phyloP scores from a whole-genome alignment of 2,113 vertebrate genomes.

The Tachysurus fulvidraco region DNA sequence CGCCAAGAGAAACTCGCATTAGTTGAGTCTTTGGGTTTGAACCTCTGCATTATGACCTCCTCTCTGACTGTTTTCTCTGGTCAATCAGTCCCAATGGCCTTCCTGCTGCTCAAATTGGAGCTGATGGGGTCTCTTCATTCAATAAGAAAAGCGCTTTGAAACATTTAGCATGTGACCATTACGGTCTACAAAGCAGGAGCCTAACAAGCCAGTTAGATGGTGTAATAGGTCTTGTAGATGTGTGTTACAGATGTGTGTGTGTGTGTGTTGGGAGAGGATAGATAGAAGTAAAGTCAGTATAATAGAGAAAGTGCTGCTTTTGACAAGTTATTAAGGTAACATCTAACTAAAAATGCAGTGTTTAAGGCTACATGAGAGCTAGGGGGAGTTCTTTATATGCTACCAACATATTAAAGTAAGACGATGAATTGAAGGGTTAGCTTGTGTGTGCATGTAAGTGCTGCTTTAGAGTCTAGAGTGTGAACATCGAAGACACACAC shows the following conservation, averaged over 20 bases:
- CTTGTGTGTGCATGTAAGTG: neutral
- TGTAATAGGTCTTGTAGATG: constrained; percentile 56
- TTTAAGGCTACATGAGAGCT: too few species aligned
- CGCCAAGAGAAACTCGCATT: constrained; percentile 47
- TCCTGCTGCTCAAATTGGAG: constrained; percentile 65
- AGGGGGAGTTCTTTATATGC: neutral
- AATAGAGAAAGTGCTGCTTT: neutral
- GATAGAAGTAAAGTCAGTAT: neutral
- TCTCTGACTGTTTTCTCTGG: constrained; percentile 60
- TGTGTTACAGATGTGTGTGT: constrained; percentile 28
- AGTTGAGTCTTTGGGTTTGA: constrained; percentile 51
- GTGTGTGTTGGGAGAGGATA: neutral
- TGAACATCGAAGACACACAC: constrained; percentile 35
- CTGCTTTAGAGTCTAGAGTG: constrained; percentile 20
- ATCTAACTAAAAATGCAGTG: neutral
- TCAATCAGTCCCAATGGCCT: constrained; percentile 61
- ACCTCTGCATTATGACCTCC: constrained; percentile 54
- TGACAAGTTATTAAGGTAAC: neutral
- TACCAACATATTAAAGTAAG: neutral
- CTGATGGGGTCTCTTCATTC: constrained; percentile 61
- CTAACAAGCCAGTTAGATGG: constrained; percentile 47
- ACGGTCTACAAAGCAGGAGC: constrained; percentile 28
- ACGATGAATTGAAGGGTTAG: neutral
- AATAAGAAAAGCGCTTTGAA: constrained; percentile 51
- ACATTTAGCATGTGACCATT: constrained; percentile 59